A percentile compares a stretch with the other conserved stretches of the same genome.
Evolutionary conservation across 1,140 invertebrate species (phyloP).

Genomic region (Streblospio benedicti): DNA sequence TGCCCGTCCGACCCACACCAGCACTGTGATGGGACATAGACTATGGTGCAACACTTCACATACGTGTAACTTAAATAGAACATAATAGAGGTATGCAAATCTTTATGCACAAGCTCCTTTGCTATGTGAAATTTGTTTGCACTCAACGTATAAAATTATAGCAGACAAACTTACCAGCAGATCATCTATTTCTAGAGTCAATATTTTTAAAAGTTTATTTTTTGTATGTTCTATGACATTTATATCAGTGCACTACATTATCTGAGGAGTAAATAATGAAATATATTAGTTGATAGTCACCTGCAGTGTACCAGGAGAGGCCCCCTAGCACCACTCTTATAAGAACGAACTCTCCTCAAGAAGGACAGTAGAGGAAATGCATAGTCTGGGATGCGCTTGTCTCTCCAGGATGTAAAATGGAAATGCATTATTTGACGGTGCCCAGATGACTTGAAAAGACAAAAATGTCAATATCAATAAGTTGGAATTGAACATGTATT

Average conservation of each 20-base stretch:
- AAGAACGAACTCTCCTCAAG: conserved; percentile 1
- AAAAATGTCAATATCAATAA: too few relatives aligned
- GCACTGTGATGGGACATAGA: conserved; percentile 3
- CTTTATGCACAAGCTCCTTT: background rate
- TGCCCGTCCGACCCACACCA: conserved; percentile 11
- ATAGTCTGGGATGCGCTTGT: conserved; percentile 7
- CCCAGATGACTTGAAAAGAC: too few relatives aligned
- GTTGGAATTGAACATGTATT: too few relatives aligned
- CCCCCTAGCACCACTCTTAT: background rate
- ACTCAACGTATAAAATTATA: background rate
- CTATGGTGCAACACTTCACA: too few relatives aligned
- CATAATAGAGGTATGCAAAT: too few relatives aligned
- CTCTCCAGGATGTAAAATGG: conserved; percentile 11
- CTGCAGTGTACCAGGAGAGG: conserved; percentile 15
- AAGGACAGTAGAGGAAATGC: conserved; percentile 5
- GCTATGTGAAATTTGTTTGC: background rate
- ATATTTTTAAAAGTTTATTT: background rate
- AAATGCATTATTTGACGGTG: too few relatives aligned
- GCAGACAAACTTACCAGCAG: background rate
- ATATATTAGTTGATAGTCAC: background rate
- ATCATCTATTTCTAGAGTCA: background rate
- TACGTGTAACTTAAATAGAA: too few relatives aligned
- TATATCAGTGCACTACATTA: background rate
- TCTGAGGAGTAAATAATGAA: background rate
- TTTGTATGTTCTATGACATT: background rate